These are phyloP conservation scores for Lepilemur ruficaudatus DNA, from an alignment of 2,797 vertebrate species.

Conservation along the genomic window DNA sequence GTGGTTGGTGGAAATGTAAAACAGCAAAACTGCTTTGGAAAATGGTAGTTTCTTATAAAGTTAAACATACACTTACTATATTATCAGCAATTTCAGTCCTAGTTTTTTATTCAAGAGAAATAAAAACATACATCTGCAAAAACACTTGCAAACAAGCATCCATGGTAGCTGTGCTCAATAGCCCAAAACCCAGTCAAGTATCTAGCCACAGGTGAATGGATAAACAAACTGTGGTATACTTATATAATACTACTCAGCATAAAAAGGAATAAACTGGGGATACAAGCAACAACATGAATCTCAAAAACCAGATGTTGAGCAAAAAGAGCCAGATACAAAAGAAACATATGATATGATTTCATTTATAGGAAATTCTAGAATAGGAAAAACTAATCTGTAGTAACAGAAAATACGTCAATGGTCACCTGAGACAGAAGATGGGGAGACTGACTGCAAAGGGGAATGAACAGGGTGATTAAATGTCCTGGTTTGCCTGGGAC, in stretches of 20 bases:
- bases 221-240: background rate
- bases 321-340: background rate
- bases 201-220: background rate
- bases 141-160: background rate
- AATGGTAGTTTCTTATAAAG: background rate
- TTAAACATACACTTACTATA: background rate
- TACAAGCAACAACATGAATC: background rate
- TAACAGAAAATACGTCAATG: background rate
- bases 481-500: background rate
- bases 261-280: background rate
- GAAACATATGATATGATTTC: background rate
- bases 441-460: background rate
- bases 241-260: background rate
- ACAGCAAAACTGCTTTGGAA: background rate
- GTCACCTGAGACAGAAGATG: conserved; percentile 2
- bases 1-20: background rate
- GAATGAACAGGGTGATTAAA: background rate
- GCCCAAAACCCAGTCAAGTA: background rate
- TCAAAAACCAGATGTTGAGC: background rate
- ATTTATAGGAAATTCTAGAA: conserved; percentile 4
- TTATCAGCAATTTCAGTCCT: background rate
- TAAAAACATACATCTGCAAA: background rate
- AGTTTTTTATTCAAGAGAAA: background rate
- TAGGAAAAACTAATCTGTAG: background rate
- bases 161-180: background rate